These are phyloP conservation scores for Phrynosoma blainvillii DNA, from an alignment of 2,113 vertebrate species.

Conservation along the genomic window DNA sequence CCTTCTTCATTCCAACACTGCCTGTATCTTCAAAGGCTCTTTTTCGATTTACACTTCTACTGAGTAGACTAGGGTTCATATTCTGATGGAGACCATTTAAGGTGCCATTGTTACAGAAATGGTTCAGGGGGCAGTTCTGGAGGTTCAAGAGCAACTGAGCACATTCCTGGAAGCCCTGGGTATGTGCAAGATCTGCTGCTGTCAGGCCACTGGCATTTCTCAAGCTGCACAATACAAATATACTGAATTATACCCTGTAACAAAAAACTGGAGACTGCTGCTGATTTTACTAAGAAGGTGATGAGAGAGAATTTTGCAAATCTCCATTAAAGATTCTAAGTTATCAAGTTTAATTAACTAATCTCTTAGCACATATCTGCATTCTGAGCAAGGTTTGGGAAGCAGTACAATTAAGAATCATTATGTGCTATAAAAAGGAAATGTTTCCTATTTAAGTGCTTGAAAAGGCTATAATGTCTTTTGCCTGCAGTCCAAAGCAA, in stretches of 20 bases:
- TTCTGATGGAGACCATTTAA: conserved; percentile 79
- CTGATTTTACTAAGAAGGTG: conserved; percentile 75
- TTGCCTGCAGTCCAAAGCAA: conserved; percentile 71
- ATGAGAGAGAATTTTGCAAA: conserved; percentile 70
- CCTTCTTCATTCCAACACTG: conserved; percentile 83
- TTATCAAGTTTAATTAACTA: conserved; percentile 69
- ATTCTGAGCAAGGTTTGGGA: conserved; percentile 75
- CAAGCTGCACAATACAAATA: conserved; percentile 87
- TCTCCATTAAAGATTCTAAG: conserved; percentile 64
- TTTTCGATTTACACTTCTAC: conserved; percentile 84
- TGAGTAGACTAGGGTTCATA: conserved; percentile 73
- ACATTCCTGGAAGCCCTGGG: conserved; percentile 93
- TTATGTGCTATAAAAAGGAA: conserved; percentile 66
- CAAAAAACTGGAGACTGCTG: conserved; percentile 59
- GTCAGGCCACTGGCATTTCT: conserved; percentile 94
- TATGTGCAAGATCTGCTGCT: conserved; percentile 92
- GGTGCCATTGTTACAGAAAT: conserved; percentile 81
- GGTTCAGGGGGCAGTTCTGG: conserved; percentile 86
- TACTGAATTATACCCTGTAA: conserved; percentile 80
- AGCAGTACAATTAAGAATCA: conserved; percentile 69
- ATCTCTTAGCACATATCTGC: conserved; percentile 66
- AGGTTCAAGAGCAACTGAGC: conserved; percentile 88
- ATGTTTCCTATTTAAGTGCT: conserved; percentile 73
- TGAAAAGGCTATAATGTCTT: conserved; percentile 55
- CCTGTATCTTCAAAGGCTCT: conserved; percentile 82